Base-by-base conservation (phyloP, 2,797 vertebrate species). In the Onychomys leucogaster region DNA sequence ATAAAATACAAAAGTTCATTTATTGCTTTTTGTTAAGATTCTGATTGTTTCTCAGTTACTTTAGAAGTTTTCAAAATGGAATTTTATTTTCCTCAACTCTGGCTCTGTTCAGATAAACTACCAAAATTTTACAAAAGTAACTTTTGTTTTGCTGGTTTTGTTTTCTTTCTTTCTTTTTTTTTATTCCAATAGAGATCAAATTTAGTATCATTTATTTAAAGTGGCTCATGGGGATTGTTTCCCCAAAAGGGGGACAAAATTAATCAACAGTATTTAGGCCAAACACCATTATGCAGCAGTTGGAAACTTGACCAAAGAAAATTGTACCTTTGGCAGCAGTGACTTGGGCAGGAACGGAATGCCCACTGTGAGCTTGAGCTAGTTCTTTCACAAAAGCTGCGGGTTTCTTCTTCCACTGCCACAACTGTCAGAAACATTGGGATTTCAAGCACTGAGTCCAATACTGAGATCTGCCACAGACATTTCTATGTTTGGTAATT, bases 211-310 rank as follows among this genome's bases (percentile, higher is more conserved):
- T 69, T 94, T 89, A 86, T 96, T 95, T 92, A 78, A 11, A 34
- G 27, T 87, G 81, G 80, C 19, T 83, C 49, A n/a, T 27, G 59
- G n/a, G 49, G 43, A 92, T 83, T 43, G 73, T 92, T 59, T 86
- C 14, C 19, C 52, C 85, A 21, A 89, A 86, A 90, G n/a, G 52
- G 80, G 65, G 57, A 92, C n/a, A 41, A 94, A 83, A 92, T 96
- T 94, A 94, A 67, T 57, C 29, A 82, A 57, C 6, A 96, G 92
- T 91, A 96, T 92, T 95, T 90, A 91, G n/a, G 57, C 23, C 41
- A 96, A 93, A 93, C 11, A 71, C 16, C 17, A 95, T 94, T 94
- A 92, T 85, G 25, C n/a, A 80, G 55, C 73, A 94, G 55, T 89
- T 86, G 77, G 81, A 94, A 95, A 90, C 3, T 57, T 89, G 59